Base-by-base conservation (phyloP, 2,797 vertebrate genomes). In the Danio albolineatus region DNA sequence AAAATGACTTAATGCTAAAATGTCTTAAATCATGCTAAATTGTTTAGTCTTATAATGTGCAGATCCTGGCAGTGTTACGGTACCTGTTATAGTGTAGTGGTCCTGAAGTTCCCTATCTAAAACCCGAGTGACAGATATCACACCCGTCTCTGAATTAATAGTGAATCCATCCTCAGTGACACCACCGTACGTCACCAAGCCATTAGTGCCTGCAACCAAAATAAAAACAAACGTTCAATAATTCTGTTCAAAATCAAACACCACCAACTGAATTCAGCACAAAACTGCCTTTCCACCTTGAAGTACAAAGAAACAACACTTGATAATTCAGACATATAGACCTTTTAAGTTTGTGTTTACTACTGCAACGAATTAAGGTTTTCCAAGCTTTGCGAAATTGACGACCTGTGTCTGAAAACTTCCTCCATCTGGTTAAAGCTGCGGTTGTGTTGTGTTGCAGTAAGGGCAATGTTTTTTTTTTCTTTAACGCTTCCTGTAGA, bases 121-220 rank as follows among this genome's bases (percentile, higher is more conserved):
- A 5, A 93, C 87, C 56, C 59, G 94, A 0, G 94, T 96, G 86
- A 96, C 96, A 44, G 93, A 96, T 82, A 99, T 95, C 60, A 96
- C 92, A 10, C 98, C 98, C 0, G 95, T 97, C 71, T 94, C 89
- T 0, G 97, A 95, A 86, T 99, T 92, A 80, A 99, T 94, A 74
- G 94, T 89, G 83, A 99, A 99, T 0, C 93, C 95, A 0, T 96
- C 95, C 9, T 95, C 96, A 12, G 94, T 93, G 66, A 98, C 88
- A 4, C 96, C 96, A n/a, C 96, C 97, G 0, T 97, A 99, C 0
- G 90, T 95, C 79, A 99, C 94, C 16, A 94, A 93, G 9, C 97
- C 97, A 2, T 97, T 97, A 70, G 93, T 88, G 44, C 96, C 96
- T 97, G 80, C 1, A 62, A 78, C 73, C 14, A 44, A 69, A 64